Conservation (phyloP, 2,113 vertebrate species). For the Istiophorus platypterus region DNA sequence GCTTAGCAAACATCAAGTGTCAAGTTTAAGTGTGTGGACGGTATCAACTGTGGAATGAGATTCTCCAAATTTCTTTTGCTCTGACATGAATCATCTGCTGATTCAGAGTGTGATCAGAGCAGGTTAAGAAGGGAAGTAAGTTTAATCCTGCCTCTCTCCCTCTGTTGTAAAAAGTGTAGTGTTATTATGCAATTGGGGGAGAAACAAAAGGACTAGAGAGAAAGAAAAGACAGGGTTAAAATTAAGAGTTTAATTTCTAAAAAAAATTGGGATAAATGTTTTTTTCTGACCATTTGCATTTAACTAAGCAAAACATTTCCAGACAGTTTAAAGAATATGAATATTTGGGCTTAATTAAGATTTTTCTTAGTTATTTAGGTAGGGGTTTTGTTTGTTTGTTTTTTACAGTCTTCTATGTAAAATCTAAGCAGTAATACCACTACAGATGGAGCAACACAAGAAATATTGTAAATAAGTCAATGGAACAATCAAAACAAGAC, state of each 20-base stretch:
- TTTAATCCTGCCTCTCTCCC: conserved; percentile 49
- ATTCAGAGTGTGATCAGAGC: conserved; percentile 29
- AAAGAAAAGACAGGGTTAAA: conserved; percentile 6
- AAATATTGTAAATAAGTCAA: too few species aligned
- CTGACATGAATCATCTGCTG: conserved; percentile 8
- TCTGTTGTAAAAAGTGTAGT: conserved; percentile 66
- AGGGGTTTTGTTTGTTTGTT: too few species aligned
- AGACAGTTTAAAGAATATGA: background rate
- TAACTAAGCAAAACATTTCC: background rate
- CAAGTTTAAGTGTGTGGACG: conserved; percentile 24
- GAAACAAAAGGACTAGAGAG: conserved; percentile 51
- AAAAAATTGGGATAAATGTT: background rate
- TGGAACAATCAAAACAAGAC: too few species aligned
- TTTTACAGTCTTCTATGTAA: too few species aligned
- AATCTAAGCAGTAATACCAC: background rate
- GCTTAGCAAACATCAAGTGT: conserved; percentile 28
- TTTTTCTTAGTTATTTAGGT: too few species aligned
- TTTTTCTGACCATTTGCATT: background rate
- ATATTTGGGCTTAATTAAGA: background rate
- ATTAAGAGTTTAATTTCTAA: conserved; percentile 6
- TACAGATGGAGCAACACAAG: too few species aligned
- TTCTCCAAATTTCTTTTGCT: conserved; percentile 10
- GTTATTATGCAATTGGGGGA: conserved; percentile 54
- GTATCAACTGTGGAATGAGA: background rate
- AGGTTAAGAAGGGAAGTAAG: conserved; percentile 10